phyloP scores from a whole-genome alignment of 2,888 invertebrate species.

The Cephalotes varians region DNA sequence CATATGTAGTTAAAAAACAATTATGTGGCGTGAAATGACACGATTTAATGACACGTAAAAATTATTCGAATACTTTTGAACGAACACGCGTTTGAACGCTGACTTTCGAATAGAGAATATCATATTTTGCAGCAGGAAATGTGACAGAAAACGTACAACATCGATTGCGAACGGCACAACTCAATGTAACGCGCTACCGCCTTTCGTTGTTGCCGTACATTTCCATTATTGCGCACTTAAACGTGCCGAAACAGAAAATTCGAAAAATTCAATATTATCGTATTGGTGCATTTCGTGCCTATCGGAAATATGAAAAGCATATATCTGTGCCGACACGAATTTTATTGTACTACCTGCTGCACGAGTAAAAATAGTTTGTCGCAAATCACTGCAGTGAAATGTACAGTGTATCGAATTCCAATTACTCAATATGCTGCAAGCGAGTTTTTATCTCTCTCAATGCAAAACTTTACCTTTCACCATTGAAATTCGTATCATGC shows the following conservation, averaged over 20 bases:
- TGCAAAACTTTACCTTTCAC: slow-evolving; percentile 43
- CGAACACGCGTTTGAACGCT: slow-evolving; percentile 14
- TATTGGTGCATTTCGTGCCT: slow-evolving; percentile 52
- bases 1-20: not conserved
- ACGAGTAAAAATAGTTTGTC: slow-evolving; percentile 50
- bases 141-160: slow-evolving; percentile 52
- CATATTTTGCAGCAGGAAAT: slow-evolving; percentile 47
- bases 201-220: slow-evolving; percentile 52
- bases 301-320: slow-evolving; percentile 55
- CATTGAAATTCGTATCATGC: slow-evolving; percentile 45
- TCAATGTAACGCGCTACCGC: slow-evolving; percentile 49
- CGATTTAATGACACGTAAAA: slow-evolving; percentile 35
- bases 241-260: slow-evolving; percentile 56
- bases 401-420: slow-evolving; percentile 54
- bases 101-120: slow-evolving; percentile 45
- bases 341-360: slow-evolving; percentile 41
- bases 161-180: slow-evolving; percentile 48
- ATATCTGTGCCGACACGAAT: slow-evolving; percentile 47
- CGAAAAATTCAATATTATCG: slow-evolving; percentile 55
- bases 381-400: slow-evolving; percentile 49
- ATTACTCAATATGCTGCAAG: slow-evolving; percentile 46
- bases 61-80: slow-evolving; percentile 34
- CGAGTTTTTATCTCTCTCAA: slow-evolving; percentile 52
- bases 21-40: slow-evolving; percentile 27
- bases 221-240: slow-evolving; percentile 56